Evolutionary conservation across 1,140 invertebrate genomes (phyloP).

Genomic region (Leptinotarsa lineolata): DNA sequence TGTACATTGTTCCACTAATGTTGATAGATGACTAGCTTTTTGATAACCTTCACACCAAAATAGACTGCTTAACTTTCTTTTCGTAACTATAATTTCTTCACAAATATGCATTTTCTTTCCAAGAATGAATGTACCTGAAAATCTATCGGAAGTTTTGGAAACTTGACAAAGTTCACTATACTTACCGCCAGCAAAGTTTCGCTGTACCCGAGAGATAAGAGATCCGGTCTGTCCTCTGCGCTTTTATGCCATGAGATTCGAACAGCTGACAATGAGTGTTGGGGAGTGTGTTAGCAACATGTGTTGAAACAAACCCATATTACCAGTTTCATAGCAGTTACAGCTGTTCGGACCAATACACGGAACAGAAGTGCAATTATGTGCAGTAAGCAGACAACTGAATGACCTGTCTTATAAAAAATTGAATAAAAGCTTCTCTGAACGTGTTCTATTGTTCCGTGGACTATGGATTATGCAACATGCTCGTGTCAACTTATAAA

Average conservation of each 20-base stretch:
- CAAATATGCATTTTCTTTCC: too few species aligned
- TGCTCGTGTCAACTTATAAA: too few species aligned
- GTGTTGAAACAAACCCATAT: not conserved
- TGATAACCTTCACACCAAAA: too few species aligned
- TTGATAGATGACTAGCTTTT: too few species aligned
- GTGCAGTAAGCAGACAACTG: not conserved
- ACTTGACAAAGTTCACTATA: not conserved
- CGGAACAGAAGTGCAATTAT: not conserved
- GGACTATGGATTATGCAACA: too few species aligned
- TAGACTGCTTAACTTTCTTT: too few species aligned
- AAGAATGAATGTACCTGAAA: too few species aligned
- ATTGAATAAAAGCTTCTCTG: too few species aligned
- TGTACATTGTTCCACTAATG: too few species aligned
- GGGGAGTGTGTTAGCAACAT: conserved; percentile 5
- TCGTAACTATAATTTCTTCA: too few species aligned
- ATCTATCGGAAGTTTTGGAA: not conserved
- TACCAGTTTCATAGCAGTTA: not conserved
- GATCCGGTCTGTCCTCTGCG: not conserved
- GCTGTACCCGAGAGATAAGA: not conserved
- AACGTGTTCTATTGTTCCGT: too few species aligned
- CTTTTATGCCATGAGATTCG: not conserved
- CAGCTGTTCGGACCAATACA: conserved; percentile 2
- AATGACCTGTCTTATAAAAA: not conserved
- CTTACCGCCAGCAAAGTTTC: not conserved
- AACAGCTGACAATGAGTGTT: conserved; percentile 4